These are phyloP conservation scores for Hololepta plana DNA, from an alignment of 2,888 invertebrate genomes.

Conservation along the genomic window DNA sequence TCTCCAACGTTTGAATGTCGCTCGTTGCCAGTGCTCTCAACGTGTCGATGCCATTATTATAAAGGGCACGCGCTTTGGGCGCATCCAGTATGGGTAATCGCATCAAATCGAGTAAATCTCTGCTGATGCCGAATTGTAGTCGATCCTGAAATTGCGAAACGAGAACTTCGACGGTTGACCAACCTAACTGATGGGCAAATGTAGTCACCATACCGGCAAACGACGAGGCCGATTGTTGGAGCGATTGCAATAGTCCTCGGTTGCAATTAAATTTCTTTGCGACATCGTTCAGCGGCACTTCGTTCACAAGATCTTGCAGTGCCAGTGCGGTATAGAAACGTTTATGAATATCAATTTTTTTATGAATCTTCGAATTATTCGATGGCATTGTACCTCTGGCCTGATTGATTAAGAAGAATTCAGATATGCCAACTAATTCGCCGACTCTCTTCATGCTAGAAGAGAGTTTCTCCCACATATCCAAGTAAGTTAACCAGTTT, in stretches of 20 bases:
- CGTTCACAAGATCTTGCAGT: conserved; percentile 83
- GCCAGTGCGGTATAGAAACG: conserved; percentile 84
- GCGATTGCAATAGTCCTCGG: conserved; percentile 78
- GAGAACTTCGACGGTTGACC: conserved; percentile 77
- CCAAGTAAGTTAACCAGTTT: conserved; percentile 65
- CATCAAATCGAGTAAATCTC: conserved; percentile 83
- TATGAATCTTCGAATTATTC: too few species aligned
- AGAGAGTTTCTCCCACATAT: conserved; percentile 66
- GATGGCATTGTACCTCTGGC: conserved; percentile 46
- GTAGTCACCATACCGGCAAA: conserved; percentile 96
- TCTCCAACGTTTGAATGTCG: conserved; percentile 49
- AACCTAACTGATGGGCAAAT: conserved; percentile 86
- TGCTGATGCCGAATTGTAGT: conserved; percentile 82
- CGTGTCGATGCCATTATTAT: conserved; percentile 60
- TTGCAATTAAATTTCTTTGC: conserved; percentile 72
- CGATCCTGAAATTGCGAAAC: conserved; percentile 88
- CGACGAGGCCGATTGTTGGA: conserved; percentile 88
- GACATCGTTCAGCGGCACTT: conserved; percentile 62
- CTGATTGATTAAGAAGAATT: conserved; percentile 65
- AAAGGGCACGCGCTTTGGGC: conserved; percentile 66
- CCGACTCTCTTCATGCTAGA: conserved; percentile 72
- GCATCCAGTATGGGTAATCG: conserved; percentile 69
- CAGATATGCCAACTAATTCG: conserved; percentile 73
- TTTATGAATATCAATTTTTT: conserved; percentile 32
- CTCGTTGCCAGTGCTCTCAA: conserved; percentile 64